Conservation (phyloP, 2,888 invertebrate species). For the Ectobius pallidus region DNA sequence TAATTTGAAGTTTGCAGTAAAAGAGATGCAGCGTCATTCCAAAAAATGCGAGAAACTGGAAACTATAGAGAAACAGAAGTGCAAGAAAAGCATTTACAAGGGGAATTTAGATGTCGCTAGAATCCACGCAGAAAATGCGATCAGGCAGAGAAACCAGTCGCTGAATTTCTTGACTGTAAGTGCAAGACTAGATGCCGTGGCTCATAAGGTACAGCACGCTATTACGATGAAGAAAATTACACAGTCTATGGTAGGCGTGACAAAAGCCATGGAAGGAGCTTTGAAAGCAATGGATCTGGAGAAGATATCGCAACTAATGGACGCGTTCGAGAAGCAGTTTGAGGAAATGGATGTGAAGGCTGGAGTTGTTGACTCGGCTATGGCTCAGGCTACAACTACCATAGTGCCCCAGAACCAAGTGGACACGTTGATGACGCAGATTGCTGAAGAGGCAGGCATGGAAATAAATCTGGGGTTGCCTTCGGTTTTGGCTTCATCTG, state of each 20-base stretch:
- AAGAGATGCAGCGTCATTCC: conserved; percentile 94
- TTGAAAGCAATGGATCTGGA: conserved; percentile 99
- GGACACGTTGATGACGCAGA: conserved; percentile 91
- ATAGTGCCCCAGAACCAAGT: conserved; percentile 96
- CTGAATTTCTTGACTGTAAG: conserved; percentile 96
- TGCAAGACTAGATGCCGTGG: conserved; percentile 96
- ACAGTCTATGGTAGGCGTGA: conserved; percentile 93
- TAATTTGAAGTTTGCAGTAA: conserved; percentile 97
- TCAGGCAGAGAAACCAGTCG: conserved; percentile 95
- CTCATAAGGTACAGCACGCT: conserved; percentile 96
- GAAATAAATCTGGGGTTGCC: conserved; percentile 93
- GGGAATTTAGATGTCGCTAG: conserved; percentile 97
- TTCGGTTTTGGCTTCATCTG: conserved; percentile 57
- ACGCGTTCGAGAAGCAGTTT: conserved; percentile 98
- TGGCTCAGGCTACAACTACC: conserved; percentile 97
- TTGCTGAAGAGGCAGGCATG: conserved; percentile 99
- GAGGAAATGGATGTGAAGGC: conserved; percentile 99
- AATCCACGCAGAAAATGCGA: conserved; percentile 98
- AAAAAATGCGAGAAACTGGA: conserved; percentile 99
- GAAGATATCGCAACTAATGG: conserved; percentile 92
- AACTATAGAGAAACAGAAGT: conserved; percentile 91
- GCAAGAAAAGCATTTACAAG: conserved; percentile 93
- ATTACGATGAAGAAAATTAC: conserved; percentile 94
- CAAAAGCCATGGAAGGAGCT: conserved; percentile 99
- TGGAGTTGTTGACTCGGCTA: conserved; percentile 98